Conservation (phyloP, 2,113 vertebrate species). For the Mastomys natalensis region DNA sequence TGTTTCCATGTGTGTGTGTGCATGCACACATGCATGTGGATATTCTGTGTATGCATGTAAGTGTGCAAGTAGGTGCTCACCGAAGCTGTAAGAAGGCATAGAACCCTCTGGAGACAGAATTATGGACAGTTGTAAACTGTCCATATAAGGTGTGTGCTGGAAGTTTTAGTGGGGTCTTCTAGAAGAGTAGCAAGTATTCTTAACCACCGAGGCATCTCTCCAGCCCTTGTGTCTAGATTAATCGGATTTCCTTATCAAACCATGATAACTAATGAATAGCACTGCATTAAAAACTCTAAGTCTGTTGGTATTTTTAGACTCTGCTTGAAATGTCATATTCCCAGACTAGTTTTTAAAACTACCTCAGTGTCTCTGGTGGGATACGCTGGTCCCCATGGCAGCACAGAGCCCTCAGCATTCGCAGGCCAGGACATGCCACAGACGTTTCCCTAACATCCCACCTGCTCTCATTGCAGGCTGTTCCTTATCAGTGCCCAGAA, state of each 20-base stretch:
- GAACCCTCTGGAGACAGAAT: too few relatives aligned
- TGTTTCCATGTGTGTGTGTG: neutral
- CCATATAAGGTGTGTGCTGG: neutral
- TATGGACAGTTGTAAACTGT: neutral
- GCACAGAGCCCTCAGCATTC: neutral
- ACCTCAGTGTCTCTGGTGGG: neutral
- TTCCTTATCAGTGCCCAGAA: neutral
- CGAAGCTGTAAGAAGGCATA: too few relatives aligned
- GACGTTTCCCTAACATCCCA: fast-evolving
- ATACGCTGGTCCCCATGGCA: fast-evolving
- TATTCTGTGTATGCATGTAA: neutral
- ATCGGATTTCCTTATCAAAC: neutral
- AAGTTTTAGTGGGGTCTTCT: neutral
- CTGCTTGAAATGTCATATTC: neutral
- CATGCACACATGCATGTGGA: neutral
- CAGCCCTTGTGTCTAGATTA: neutral
- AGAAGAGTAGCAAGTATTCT: neutral
- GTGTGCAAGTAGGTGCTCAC: neutral
- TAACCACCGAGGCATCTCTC: neutral
- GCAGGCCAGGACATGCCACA: neutral
- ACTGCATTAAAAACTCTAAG: neutral
- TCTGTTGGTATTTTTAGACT: neutral
- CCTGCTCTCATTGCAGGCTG: neutral
- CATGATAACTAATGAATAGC: neutral
- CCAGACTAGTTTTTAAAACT: neutral